Conservation (phyloP, 2,113 vertebrate species). For the Chionomys nivalis region DNA sequence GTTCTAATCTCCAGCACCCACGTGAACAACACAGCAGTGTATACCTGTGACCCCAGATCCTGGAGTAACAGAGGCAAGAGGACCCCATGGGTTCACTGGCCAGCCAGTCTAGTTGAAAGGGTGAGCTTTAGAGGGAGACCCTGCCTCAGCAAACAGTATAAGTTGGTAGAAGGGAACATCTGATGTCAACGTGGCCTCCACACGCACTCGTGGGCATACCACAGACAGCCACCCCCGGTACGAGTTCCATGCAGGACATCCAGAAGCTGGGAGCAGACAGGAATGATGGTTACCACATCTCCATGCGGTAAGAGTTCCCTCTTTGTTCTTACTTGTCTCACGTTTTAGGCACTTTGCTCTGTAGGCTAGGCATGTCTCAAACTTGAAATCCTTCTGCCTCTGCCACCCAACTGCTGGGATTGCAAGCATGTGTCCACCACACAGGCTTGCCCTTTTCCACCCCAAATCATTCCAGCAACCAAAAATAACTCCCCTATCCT, state of each 20-base stretch:
- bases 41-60: background rate
- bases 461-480: background rate
- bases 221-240: no score
- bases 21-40: fast-evolving
- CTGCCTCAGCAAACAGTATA: background rate
- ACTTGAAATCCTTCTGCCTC: background rate
- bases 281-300: background rate
- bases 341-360: background rate
- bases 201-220: background rate
- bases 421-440: no score
- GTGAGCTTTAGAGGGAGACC: background rate
- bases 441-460: background rate
- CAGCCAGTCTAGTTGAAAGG: background rate
- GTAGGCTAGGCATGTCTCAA: background rate
- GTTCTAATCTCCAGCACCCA: background rate
- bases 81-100: background rate
- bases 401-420: background rate
- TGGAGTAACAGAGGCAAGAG: background rate
- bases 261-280: background rate
- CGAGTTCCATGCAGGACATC: background rate
- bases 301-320: background rate
- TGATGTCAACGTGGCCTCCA: background rate
- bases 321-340: background rate
- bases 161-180: background rate
- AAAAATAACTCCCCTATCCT: background rate